Base-by-base conservation (phyloP, 2,113 vertebrate genomes). In the Calypte anna region DNA sequence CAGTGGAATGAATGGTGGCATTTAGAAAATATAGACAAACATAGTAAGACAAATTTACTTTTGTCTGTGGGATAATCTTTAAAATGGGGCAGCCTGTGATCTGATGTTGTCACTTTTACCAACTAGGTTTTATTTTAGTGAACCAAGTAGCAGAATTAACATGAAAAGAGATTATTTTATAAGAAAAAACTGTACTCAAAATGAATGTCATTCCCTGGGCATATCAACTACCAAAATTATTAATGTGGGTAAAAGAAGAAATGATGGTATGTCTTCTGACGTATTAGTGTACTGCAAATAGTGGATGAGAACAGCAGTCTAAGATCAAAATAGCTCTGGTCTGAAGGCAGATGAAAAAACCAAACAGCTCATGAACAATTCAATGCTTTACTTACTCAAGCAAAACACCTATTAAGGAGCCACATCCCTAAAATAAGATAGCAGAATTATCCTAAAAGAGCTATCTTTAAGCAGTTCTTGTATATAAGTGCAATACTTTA, bases 1-100 rank as follows among this genome's bases (percentile, higher is more conserved):
- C 14, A 74, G 51, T 25, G 74, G 44, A 84, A 63, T 27, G 50
- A 88, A 91, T 13, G 10, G 54, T 53, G 94, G 44, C 61, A 90
- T 82, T 93, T 82, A 90, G 87, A 91, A 94, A 92, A 88, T 75
- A 38, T 44, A 77, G 66, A 85, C 21, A 94, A 97, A 95, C 2
- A 1, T 44, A 96, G 51, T 62, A 82, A 93, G 83, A 90, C 31
- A 79, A 21, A 64, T 57, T 93, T 88, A 70, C 63, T 87, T 84
- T 75, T 21, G 55, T 70, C 66, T 91, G 25, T 68, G 95, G 44
- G 84, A 95, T 79, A 94, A 75, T 66, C 58, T 44, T 57, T 73
- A 93, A 93, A 74, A 74, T 75, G 72, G 92, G 31, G 62, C 43
- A 78, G 61, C 31, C 63, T 22, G 33, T 88, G 66, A 93, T 80